Percentiles rank a stretch among this genome's conserved stretches.
phyloP scores from a whole-genome alignment of 2,888 invertebrate genomes.

The Minunthozetes semirufus region DNA sequence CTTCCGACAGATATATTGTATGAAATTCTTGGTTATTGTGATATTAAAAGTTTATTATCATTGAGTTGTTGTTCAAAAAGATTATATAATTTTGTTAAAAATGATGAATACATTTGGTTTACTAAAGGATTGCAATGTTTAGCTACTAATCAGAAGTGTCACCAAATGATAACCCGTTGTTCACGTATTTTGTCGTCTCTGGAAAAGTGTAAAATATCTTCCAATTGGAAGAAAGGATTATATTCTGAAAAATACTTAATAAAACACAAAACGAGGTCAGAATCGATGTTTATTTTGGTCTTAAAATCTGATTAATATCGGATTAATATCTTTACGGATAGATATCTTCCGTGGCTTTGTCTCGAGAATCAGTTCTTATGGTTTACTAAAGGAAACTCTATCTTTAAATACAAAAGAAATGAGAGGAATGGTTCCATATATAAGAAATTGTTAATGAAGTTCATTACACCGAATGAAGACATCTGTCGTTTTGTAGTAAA shows the following conservation, averaged over 20 bases:
- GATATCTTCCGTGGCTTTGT: constrained; percentile 54
- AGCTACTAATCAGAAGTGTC: constrained; percentile 48
- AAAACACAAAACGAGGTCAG: constrained; percentile 30
- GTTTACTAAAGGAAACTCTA: constrained; percentile 53
- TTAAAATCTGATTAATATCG: background rate
- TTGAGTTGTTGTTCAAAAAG: constrained; percentile 53
- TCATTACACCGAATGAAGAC: constrained; percentile 45
- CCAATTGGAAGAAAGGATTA: constrained; percentile 27
- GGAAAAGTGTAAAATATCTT: constrained; percentile 44
- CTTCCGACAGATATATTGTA: constrained; percentile 53
- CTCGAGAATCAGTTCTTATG: constrained; percentile 54
- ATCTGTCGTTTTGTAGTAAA: constrained; percentile 52
- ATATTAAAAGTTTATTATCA: constrained; percentile 14
- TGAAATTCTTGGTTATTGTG: constrained; percentile 54
- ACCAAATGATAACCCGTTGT: constrained; percentile 33
- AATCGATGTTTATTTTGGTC: background rate
- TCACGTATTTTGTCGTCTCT: constrained; percentile 44
- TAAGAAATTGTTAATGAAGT: background rate
- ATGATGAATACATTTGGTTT: constrained; percentile 48
- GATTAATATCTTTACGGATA: background rate
- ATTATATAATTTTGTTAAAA: constrained; percentile 52
- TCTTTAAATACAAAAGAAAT: constrained; percentile 44
- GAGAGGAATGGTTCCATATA: background rate
- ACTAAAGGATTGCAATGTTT: constrained; percentile 47
- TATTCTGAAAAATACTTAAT: constrained; percentile 13